Evolutionary conservation across 2,797 vertebrate genomes (phyloP).

Genomic region (Mus caroli): DNA sequence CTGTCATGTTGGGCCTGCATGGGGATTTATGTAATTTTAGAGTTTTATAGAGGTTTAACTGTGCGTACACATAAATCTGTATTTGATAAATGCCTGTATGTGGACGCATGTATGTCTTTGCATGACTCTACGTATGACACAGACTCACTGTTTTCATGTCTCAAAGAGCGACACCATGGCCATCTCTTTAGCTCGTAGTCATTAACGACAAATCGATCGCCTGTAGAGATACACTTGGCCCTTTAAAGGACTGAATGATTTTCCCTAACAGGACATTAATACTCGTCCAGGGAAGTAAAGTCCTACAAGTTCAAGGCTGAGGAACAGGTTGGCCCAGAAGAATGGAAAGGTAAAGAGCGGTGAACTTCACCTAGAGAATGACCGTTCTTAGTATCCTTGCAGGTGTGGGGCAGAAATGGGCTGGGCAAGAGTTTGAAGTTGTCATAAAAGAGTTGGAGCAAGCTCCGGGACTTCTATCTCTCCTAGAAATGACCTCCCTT

Average conservation of each 20-base stretch:
- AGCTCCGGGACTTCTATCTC: not conserved
- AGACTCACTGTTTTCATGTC: not conserved
- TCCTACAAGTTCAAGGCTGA: conserved; percentile 18
- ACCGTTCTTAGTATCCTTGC: not conserved
- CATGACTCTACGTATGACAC: not conserved
- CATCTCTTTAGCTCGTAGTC: conserved; percentile 24
- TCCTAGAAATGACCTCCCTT: not conserved
- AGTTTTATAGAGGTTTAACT: conserved; percentile 55
- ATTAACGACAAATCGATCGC: not conserved
- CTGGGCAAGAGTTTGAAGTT: not conserved
- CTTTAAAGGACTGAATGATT: conserved; percentile 31
- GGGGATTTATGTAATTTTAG: conserved; percentile 56
- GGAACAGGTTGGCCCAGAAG: not conserved
- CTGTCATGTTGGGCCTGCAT: conserved; percentile 31
- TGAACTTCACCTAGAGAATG: not conserved
- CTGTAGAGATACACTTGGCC: not conserved
- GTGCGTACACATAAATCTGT: too few species aligned
- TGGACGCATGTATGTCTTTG: not conserved
- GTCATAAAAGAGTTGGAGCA: not conserved
- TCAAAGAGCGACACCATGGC: conserved; percentile 17
- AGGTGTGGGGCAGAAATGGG: not conserved
- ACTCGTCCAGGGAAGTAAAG: not conserved
- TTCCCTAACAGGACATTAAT: conserved; percentile 35
- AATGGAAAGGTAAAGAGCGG: not conserved
- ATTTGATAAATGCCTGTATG: not conserved